Evolutionary conservation across 35 echinoderm and acorn worm species (phyloP), one percentile per base, ranked within the genome.

Genomic region (Strongylocentrotus purpuratus): DNA sequence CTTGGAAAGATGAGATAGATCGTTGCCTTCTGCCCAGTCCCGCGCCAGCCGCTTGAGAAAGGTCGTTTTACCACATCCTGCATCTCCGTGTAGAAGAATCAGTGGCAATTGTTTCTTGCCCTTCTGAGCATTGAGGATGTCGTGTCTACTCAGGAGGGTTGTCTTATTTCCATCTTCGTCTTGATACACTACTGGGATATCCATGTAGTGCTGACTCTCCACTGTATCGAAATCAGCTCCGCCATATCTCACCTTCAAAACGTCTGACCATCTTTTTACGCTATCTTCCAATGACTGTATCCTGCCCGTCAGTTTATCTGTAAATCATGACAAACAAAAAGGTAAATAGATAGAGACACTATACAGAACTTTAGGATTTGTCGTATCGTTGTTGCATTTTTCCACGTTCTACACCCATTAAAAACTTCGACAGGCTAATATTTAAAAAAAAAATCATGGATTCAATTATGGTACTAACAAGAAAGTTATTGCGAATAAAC

Each of bases 11-110:
- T 9, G 1, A 14, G 91, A 93, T 31, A 52, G 33, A 18, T 31
- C 46, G 48, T 47, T 93, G 17, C 48, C 48, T 46, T 46, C 31
- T 6, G 91, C 91, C 91, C 91, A 93, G 48, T 93, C 91, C 11
- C 11, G 47, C 5, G 48, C 91, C 46, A 93, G 46, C 46, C 46
- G 13, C 46, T 93, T 93, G 14, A 93, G 47, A 4, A 93, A 32
- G 20, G 4, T 58, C 5, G 91, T 93, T 93, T 93, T 93, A 13
- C 91, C 91, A 31, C 91, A 48, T 0, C 91, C 91, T 2, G 91
- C 91, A 14, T 93, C 91, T 32, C 91, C 91, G 18, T 93, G 91
- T 48, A 93, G 10, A 46, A 93, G 18, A 28, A 93, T 93, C 15
- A 47, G 4, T 31, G 48, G 48, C 31, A 14, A 17, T 31, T 93